Evolutionary conservation across 2,113 vertebrate species (phyloP), one percentile per base, ranked within the genome.

Genomic region (Chaetodon trifascialis): DNA sequence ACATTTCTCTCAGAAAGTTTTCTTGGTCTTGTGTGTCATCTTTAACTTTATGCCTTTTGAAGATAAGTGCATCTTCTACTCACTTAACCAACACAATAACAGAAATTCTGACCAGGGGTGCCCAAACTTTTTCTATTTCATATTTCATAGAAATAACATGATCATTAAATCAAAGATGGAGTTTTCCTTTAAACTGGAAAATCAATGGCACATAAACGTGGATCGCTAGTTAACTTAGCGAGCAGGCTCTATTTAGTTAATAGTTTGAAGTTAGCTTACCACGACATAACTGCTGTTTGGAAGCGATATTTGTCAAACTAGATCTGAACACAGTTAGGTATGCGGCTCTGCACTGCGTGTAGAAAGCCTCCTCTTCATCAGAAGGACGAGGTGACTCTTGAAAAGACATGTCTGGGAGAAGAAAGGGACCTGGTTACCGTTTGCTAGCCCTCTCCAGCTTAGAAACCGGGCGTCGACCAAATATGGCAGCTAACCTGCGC

Each of bases 301-400:
- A 97, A 70, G 95, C 85, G 88, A 99, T 98, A 51, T 96, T 97
- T 84, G 96, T 95, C 86, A 99, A 94, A 88, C 97, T 99, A 86
- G 97, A 99, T 91, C 93, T 96, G 23, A 98, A 95, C 60, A 98
- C 94, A 70, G 94, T 76, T n/a, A 99, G 91, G 51, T 98, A 99
- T 15, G 96, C 96, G 79, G 97, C 97, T 93, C 97, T 94, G 90
- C 97, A 98, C 42, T 94, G 94, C 75, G 72, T 77, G 90, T 99
- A 99, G 88, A 99, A 99, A 46, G 74, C 17, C 70, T 96, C 96
- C 49, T 97, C 96, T 80, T 97, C 96, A 82, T 96, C 95, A 36
- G 90, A 90, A 40, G 70, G 83, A 81, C 92, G 94, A 64, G 81
- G 65, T n/a, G 86, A 80, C 42, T 89, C 88, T 47, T 71, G 80